Base-by-base conservation (phyloP, 2,797 vertebrate genomes). In the Ceyx erithaca region DNA sequence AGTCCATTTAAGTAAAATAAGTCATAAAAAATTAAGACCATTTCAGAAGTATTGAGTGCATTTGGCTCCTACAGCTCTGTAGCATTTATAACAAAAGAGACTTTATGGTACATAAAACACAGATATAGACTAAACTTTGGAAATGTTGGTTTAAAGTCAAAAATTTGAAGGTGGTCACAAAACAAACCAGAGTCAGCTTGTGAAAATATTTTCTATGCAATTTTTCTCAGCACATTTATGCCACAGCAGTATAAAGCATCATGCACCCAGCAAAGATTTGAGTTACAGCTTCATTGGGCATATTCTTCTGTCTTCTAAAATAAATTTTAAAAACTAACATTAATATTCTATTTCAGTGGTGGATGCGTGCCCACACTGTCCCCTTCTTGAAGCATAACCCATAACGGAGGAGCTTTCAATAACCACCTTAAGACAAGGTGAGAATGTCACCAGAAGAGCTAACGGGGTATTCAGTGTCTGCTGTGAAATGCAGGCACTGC, bases 181-280 rank as follows among this genome's bases (percentile, higher is more conserved):
- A 84, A 94, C 55, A 86, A 88, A 59, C 51, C 22, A 59, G 19
- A 64, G 82, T 52, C 25, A 15, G 77, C 63, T 79, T 79, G 41
- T 81, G 46, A 88, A 94, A 96, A 93, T 91, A 91, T 90, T 81
- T 90, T 77, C 84, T 31, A 18, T 57, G 78, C 58, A 80, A 54
- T 88, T 94, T 95, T 86, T 71, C 87, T 88, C 82, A 86, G 71
- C 62, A 88, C 45, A 64, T 90, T 88, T 82, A 80, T 64, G 57
- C 63, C 46, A 70, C 30, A 73, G 57, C 15, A 19, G 15, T 66
- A 79, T 55, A 87, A 85, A 94, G 66, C 63, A 64, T 55, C 43
- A 51, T 9, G 43, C 30, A 59, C 25, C 37, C 13, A 61, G 48
- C 5, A 45, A 91, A 81, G 80, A 81, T 63, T 76, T 48, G 33